phyloP scores from a whole-genome alignment of 2,888 invertebrate genomes.

The Piscicola geometra region DNA sequence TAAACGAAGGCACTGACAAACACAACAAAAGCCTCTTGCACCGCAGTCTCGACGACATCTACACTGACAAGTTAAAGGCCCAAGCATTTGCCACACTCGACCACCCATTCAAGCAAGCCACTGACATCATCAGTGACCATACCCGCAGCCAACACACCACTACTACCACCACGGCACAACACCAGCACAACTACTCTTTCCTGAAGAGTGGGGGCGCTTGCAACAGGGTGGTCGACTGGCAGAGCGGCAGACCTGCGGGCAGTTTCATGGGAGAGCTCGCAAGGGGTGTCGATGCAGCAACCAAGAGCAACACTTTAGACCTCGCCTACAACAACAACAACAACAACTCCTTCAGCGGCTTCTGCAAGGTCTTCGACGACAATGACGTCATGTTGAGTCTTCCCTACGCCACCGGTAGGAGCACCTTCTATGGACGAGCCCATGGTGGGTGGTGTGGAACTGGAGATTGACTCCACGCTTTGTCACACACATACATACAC shows the following conservation, averaged over 20 bases:
- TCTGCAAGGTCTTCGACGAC: conserved; percentile 32
- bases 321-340: too few species aligned
- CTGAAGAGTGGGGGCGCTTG: too few species aligned
- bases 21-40: not conserved
- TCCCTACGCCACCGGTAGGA: conserved; percentile 35
- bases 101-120: too few species aligned
- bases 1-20: too few species aligned
- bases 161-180: too few species aligned
- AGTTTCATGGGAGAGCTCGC: not conserved
- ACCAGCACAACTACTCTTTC: too few species aligned
- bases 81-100: too few species aligned
- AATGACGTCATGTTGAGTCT: conserved; percentile 24
- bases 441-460: not conserved
- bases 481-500: too few species aligned
- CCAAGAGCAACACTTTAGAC: not conserved
- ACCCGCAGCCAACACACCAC: too few species aligned
- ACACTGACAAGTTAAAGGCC: not conserved
- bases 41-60: conserved; percentile 26
- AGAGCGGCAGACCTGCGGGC: not conserved
- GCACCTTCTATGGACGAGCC: conserved; percentile 35
- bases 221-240: not conserved
- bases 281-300: too few species aligned
- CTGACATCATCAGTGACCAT: too few species aligned
- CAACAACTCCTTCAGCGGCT: not conserved
- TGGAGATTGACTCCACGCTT: too few species aligned